Percentiles rank a stretch among this genome's conserved stretches.
These are phyloP conservation scores for Drosophila quinaria DNA, from an alignment of 2,888 invertebrate species.

Conservation along the genomic window DNA sequence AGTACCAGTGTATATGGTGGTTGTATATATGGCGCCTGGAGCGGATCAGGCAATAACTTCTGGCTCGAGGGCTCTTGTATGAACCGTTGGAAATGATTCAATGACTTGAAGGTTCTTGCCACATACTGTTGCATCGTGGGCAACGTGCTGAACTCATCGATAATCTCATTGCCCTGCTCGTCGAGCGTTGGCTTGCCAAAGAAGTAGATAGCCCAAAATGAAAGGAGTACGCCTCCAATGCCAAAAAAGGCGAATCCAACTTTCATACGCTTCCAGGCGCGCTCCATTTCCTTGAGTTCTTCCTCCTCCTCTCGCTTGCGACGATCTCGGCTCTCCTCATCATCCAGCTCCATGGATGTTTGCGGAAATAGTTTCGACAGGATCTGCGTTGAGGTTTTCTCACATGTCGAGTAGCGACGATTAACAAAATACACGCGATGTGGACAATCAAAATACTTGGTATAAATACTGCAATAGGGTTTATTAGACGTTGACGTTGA, in stretches of 20 bases:
- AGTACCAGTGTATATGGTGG: constrained; percentile 98
- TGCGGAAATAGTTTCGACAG: constrained; percentile 88
- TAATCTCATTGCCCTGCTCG: constrained; percentile 90
- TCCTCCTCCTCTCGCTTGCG: constrained; percentile 86
- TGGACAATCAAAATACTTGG: constrained; percentile 7
- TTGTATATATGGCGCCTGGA: constrained; percentile 95
- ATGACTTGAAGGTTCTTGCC: constrained; percentile 89
- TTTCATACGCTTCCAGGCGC: constrained; percentile 91
- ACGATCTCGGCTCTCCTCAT: constrained; percentile 85
- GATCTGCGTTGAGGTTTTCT: constrained; percentile 74
- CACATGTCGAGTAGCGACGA: constrained; percentile 60
- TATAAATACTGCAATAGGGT: constrained; percentile 8
- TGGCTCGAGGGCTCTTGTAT: constrained; percentile 97
- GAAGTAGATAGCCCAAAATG: constrained; percentile 89
- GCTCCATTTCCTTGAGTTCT: constrained; percentile 88
- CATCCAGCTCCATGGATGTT: constrained; percentile 85
- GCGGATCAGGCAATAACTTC: constrained; percentile 96
- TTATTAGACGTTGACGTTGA: background rate
- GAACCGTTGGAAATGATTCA: constrained; percentile 91
- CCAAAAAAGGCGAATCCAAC: constrained; percentile 88
- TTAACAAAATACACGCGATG: constrained; percentile 29
- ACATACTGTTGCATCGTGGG: constrained; percentile 90
- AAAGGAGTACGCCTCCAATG: constrained; percentile 87
- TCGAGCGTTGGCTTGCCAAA: constrained; percentile 91
- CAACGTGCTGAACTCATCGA: constrained; percentile 90